These are phyloP conservation scores for Pseudomyrmex flavicornis DNA, from an alignment of 1,140 invertebrate species.

Conservation along the genomic window DNA sequence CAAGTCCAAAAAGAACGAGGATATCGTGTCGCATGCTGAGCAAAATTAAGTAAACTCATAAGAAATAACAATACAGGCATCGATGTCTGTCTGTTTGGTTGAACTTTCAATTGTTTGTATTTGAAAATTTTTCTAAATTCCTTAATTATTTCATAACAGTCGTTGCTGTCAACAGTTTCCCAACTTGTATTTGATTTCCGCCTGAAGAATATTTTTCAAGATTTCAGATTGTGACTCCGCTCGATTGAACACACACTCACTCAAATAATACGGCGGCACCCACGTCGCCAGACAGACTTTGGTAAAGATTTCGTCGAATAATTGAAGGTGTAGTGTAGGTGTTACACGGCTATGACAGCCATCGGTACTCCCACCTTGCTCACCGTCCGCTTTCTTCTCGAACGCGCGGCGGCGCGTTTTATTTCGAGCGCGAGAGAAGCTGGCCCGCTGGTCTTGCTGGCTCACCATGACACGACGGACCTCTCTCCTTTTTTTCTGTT, in stretches of 20 bases:
- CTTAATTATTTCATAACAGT: conserved; percentile 3
- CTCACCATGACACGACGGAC: conserved; percentile 54
- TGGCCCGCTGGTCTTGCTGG: conserved; percentile 49
- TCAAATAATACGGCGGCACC: conserved; percentile 2
- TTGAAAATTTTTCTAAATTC: background rate
- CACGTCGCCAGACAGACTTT: background rate
- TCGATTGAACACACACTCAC: too few relatives aligned
- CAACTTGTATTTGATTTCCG: too few relatives aligned
- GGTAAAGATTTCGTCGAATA: conserved; percentile 57
- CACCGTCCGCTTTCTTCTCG: conserved; percentile 45
- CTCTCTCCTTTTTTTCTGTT: background rate
- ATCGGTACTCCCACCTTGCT: conserved; percentile 13
- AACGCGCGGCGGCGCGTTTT: conserved; percentile 59
- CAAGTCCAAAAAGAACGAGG: background rate
- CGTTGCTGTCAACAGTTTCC: too few relatives aligned
- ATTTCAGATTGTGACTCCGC: too few relatives aligned
- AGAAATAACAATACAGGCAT: background rate
- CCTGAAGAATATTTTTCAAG: too few relatives aligned
- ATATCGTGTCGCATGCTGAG: background rate
- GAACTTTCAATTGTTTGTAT: too few relatives aligned
- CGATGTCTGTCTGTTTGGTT: too few relatives aligned
- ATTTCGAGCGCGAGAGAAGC: conserved; percentile 61
- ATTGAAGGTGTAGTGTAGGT: conserved; percentile 41
- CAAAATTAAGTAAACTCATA: background rate
- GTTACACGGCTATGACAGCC: conserved; percentile 42